Evolutionary conservation across 92 coral and sea anemone genomes (phyloP).

Genomic region (Scolanthus callimorphus): DNA sequence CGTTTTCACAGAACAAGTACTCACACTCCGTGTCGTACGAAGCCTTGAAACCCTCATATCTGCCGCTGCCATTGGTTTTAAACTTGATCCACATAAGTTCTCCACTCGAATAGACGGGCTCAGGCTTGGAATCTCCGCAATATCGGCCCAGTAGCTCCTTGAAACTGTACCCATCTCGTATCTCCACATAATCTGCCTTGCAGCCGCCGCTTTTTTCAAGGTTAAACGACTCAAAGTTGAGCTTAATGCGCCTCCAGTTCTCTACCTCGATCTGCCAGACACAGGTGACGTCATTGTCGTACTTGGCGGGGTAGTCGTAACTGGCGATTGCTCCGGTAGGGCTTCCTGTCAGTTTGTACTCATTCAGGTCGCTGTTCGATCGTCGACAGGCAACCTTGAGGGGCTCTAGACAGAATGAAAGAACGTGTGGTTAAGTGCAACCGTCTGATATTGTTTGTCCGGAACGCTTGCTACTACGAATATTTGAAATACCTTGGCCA

Average conservation of each 20-base stretch:
- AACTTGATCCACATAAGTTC: neutral
- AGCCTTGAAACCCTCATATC: neutral
- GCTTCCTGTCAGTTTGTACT: neutral
- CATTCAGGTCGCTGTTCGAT: neutral
- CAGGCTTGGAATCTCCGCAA: neutral
- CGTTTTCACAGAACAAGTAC: too few relatives aligned
- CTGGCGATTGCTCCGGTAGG: neutral
- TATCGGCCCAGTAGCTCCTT: neutral
- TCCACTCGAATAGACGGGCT: neutral
- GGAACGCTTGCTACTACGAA: too few relatives aligned
- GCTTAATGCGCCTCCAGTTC: neutral
- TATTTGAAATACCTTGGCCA: too few relatives aligned
- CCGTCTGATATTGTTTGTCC: too few relatives aligned
- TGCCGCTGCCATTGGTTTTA: neutral
- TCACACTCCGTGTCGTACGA: neutral
- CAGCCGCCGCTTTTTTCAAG: neutral
- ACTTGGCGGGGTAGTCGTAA: neutral
- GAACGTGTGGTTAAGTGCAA: too few relatives aligned
- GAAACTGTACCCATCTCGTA: neutral
- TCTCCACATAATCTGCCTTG: neutral
- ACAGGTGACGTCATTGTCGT: neutral
- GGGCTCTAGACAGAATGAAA: too few relatives aligned
- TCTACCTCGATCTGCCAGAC: neutral
- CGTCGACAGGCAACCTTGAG: neutral
- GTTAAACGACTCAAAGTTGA: neutral